Percentiles rank a stretch among this genome's conserved stretches.
phyloP scores from a whole-genome alignment of 2,888 invertebrate genomes.

The Ophion ellenae region DNA sequence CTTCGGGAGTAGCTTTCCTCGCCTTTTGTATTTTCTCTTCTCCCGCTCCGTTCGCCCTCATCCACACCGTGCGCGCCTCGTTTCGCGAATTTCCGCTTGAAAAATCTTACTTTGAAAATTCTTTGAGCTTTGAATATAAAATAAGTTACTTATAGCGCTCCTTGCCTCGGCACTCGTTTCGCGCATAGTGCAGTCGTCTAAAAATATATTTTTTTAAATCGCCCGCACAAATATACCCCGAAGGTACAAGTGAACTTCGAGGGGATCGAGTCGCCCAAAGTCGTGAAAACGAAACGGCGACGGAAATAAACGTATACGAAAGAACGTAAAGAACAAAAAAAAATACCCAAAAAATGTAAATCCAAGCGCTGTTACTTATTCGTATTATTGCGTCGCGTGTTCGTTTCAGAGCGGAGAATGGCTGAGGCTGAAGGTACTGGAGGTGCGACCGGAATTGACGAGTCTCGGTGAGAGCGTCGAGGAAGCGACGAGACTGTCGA shows the following conservation, averaged over 20 bases:
- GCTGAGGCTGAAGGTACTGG: constrained; percentile 93
- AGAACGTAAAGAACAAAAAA: constrained; percentile 2
- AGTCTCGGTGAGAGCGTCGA: constrained; percentile 90
- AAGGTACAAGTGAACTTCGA: no score
- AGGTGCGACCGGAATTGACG: constrained; percentile 93
- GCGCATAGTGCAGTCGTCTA: constrained; percentile 3
- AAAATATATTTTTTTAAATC: background rate
- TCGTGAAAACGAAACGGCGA: background rate
- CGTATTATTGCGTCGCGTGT: background rate
- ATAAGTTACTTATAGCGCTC: constrained; percentile 17
- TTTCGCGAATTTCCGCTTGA: constrained; percentile 55
- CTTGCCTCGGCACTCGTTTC: constrained; percentile 8
- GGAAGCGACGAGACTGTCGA: constrained; percentile 90
- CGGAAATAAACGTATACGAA: background rate
- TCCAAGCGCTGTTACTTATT: background rate
- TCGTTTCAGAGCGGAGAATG: constrained; percentile 91
- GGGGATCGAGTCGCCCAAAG: background rate
- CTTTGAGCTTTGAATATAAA: constrained; percentile 5
- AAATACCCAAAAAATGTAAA: no score
- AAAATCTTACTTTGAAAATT: constrained; percentile 31
- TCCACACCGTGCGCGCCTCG: constrained; percentile 30
- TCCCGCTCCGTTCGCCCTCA: constrained; percentile 33
- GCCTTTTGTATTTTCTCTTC: constrained; percentile 54
- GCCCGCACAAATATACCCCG: no score
- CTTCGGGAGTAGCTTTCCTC: constrained; percentile 54